These are phyloP conservation scores for Euura lappo DNA, from an alignment of 1,140 invertebrate species.

Conservation along the genomic window DNA sequence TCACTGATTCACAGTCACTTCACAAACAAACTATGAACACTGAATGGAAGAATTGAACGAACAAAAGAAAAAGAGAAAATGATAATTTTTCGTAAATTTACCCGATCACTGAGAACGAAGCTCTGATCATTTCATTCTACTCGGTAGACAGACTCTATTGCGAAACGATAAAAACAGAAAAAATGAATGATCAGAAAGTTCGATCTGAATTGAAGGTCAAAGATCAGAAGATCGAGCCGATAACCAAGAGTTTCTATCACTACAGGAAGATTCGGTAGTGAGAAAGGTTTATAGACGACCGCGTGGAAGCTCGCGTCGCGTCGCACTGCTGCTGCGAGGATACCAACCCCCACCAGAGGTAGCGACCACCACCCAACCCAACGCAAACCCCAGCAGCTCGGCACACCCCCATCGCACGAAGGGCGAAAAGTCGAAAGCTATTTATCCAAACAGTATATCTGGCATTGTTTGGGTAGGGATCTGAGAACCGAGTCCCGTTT, in stretches of 20 bases:
- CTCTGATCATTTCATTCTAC: too few species aligned
- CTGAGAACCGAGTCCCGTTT: too few species aligned
- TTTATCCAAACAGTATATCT: constrained; percentile 2
- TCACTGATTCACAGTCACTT: background rate
- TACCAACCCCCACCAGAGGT: constrained; percentile 21
- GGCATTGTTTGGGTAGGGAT: background rate
- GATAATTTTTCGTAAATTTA: too few species aligned
- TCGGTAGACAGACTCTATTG: too few species aligned
- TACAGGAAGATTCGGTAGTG: constrained; percentile 13
- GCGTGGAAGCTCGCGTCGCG: constrained; percentile 48
- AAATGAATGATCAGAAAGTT: background rate
- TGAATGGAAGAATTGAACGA: background rate
- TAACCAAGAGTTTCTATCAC: constrained; percentile 4
- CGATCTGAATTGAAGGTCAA: background rate
- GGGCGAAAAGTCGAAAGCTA: constrained; percentile 12
- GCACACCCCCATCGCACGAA: constrained; percentile 5
- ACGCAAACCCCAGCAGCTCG: background rate
- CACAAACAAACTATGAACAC: background rate
- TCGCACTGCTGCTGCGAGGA: constrained; percentile 51
- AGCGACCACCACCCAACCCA: background rate
- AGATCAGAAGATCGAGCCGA: background rate
- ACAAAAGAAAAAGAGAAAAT: background rate
- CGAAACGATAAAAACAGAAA: background rate
- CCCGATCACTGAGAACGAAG: too few species aligned
- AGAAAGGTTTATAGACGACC: constrained; percentile 38